Percentiles rank a stretch among this genome's conserved stretches.
phyloP scores from a whole-genome alignment of 2,113 vertebrate genomes.

The Epinephelus cyanopodus region DNA sequence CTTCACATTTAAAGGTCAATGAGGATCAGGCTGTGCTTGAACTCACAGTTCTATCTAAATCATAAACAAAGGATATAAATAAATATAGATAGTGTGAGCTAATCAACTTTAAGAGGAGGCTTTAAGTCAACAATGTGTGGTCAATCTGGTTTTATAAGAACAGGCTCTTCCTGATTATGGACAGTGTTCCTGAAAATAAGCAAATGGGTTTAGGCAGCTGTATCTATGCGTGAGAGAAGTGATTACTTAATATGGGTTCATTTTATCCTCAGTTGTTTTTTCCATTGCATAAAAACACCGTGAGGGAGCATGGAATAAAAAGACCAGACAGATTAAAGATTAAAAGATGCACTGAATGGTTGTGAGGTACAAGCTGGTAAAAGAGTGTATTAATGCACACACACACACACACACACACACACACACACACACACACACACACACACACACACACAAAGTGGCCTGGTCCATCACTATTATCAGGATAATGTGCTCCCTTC shows the following conservation, averaged over 20 bases:
- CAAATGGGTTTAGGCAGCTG: not conserved
- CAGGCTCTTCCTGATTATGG: conserved; percentile 13
- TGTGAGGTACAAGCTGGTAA: not conserved
- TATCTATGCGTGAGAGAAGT: not conserved
- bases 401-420: not conserved
- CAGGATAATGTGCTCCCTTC: conserved; percentile 70
- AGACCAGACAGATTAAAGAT: conserved; percentile 9
- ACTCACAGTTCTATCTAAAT: not conserved
- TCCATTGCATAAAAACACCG: not conserved
- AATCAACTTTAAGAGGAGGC: conserved; percentile 9
- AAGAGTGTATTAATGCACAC: conserved; percentile 10
- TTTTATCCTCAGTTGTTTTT: not conserved
- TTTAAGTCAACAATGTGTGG: not conserved
- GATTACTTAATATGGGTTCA: not conserved
- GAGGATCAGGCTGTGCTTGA: not conserved
- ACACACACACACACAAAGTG: conserved; percentile 1
- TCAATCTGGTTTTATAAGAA: not conserved
- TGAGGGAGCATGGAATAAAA: not conserved
- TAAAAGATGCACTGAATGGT: conserved; percentile 11
- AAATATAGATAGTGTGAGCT: not conserved
- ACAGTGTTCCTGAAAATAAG: not conserved
- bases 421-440: not conserved
- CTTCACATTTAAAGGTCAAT: conserved; percentile 16
- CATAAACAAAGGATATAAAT: not conserved
- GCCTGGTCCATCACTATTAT: conserved; percentile 58